A percentile compares a stretch with the other conserved stretches of the same genome.
Conservation (phyloP, 2,113 vertebrate species). For the Amphiprion percula region DNA sequence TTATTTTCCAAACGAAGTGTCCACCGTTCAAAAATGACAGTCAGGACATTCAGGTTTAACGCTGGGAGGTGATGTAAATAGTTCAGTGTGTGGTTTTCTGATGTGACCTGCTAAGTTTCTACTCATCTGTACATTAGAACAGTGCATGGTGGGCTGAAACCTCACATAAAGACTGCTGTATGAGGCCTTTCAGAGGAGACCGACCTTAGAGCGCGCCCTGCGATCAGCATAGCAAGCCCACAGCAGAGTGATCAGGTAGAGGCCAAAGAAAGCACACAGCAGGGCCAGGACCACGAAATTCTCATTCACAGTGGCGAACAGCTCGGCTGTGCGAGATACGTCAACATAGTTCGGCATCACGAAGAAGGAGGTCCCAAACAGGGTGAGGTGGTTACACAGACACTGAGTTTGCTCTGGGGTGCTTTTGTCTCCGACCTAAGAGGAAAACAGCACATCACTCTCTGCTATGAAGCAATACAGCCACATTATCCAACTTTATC, state of each 20-base stretch:
- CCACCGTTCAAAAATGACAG: too few species aligned
- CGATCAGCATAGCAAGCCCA: slow-evolving; percentile 88
- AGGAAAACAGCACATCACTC: slow-evolving; percentile 11
- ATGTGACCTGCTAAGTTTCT: too few species aligned
- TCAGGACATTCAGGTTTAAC: too few species aligned
- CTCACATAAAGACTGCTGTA: not conserved
- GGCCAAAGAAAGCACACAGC: slow-evolving; percentile 83
- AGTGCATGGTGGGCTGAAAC: not conserved
- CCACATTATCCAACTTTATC: not conserved
- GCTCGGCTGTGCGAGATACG: slow-evolving; percentile 75
- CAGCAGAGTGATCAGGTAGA: slow-evolving; percentile 81
- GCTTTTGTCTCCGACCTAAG: slow-evolving; percentile 84
- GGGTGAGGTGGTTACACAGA: slow-evolving; percentile 88
- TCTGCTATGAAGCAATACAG: not conserved
- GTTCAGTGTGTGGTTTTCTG: too few species aligned
- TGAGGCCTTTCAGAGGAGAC: not conserved
- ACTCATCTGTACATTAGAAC: too few species aligned
- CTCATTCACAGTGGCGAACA: slow-evolving; percentile 80
- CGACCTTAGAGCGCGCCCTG: slow-evolving; percentile 84
- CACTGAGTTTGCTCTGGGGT: slow-evolving; percentile 80
- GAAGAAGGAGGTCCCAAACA: slow-evolving; percentile 87
- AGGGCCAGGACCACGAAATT: slow-evolving; percentile 87
- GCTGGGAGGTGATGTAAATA: too few species aligned
- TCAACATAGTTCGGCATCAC: slow-evolving; percentile 87
- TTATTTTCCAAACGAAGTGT: too few species aligned